Evolutionary conservation across 2,113 vertebrate species (phyloP), one percentile per base, ranked within the genome.

Genomic region (Bungarus multicinctus): DNA sequence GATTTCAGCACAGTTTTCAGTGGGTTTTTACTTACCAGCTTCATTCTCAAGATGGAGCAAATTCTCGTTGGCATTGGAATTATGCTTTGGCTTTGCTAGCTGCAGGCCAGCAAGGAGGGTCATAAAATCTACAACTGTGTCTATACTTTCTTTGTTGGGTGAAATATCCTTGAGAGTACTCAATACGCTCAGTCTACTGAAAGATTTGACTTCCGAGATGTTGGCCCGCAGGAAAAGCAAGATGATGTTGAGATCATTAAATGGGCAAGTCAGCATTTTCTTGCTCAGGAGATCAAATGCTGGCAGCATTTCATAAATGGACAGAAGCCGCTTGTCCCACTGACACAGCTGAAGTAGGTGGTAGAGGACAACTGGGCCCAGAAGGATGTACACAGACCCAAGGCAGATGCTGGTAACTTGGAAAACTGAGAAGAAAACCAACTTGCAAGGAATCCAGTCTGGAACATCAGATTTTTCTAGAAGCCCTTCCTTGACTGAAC

Each of bases 61-160:
- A 0, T 89, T 91, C 91, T 95, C 92, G 1, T 94, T 94, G 0
- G 69, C 5, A 23, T 94, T 95, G 0, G 18, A 0, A 0, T 69
- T 3, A n/a, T 90, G 87, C 93, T 97, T 97, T 25, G 96, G 97
- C 64, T 97, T 98, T 90, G 97, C 94, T 69, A 96, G 89, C 93
- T 98, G 98, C 96, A 98, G 94, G 5, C 99, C 99, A 5, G 98
- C 99, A 94, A 99, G 95, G 94, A 99, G 96, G 0, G 99, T 99
- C 99, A 99, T 99, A 97, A 99, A 99, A 90, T 99, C 99, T 0
- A 99, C 97, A 1, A 99, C 97, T 0, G 98, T 99, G 18, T 99
- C 98, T 0, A 96, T 97, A 96, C 98, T 95, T 96, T 98, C 90
- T 92, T 97, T 97, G 94, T 97, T 93, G 16, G 93, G 86, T 0